Base-by-base conservation (phyloP, 1,140 invertebrate genomes). In the silkworm (Bombyx mori) region DNA sequence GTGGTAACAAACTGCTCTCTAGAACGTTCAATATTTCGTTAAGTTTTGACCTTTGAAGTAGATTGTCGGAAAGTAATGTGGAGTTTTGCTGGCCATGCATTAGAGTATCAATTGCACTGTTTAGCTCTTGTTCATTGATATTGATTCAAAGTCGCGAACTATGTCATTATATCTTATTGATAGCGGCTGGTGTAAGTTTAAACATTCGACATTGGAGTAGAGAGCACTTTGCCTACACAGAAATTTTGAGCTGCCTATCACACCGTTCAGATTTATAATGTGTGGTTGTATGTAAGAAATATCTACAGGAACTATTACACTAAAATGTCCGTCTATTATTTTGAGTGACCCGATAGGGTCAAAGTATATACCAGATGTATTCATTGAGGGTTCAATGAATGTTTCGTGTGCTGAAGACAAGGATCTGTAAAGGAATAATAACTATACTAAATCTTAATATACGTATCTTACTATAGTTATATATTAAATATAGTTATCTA, bases 141-240 rank as follows among this genome's bases (percentile, higher is more conserved):
- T 9, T 60, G 18, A 60, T 56, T 49, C 26, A 47, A 35, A 18
- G 12, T 18, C 12, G 12, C 12, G 12, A 18, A 18, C 12, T 18
- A 18, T 18, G 12, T 18, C 12, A 18, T 18, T 18, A 18, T 18
- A 18, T 18, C 12, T 18, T 18, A 18, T 18, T 18, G 12, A 18
- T 18, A 18, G 12, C 12, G 12, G 12, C 12, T 18, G 12, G 12
- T 18, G 12, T 18, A 18, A 18, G 12, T 18, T 18, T 18, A 18
- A 18, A 18, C 12, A 18, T 18, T 18, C 12, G 12, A 18, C 12
- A 18, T 18, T 18, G 2, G 35, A 35, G 12, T 54, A 57, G n/a
- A 54, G 26, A 57, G 26, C 44, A 45, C 54, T 66, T 60, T 65
- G 63, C 42, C 49, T 57, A 58, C 63, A 65, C 18, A 61, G 42